Percentiles rank a stretch among this genome's conserved stretches.
phyloP scores from a whole-genome alignment of 2,888 invertebrate genomes.

The Aromia moschata region DNA sequence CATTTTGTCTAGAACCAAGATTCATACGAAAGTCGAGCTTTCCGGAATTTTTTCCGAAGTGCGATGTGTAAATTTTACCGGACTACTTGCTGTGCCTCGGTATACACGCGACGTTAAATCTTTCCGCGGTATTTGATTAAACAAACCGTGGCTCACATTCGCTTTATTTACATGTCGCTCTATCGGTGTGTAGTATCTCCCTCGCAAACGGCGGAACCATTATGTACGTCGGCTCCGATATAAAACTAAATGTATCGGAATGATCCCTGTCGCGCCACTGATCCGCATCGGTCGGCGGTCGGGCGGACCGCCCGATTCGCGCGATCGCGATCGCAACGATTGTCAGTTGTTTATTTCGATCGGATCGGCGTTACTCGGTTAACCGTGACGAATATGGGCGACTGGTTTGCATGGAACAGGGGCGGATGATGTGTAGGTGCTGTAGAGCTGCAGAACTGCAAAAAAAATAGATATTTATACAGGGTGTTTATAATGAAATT shows the following conservation, averaged over 20 bases:
- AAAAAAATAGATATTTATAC: no score
- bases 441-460: no score
- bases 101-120: no score
- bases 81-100: no score
- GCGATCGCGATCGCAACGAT: constrained; percentile 2
- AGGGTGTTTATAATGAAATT: no score
- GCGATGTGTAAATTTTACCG: no score
- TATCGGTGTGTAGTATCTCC: neutral
- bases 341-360: constrained; percentile 15
- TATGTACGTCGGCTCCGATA: neutral
- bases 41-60: no score
- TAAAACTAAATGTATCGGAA: constrained; percentile 21
- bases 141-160: no score
- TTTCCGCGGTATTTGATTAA: no score
- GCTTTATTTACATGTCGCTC: neutral
- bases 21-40: no score
- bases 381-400: constrained; percentile 1
- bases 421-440: no score
- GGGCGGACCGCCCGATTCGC: constrained; percentile 4
- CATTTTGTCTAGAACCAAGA: no score
- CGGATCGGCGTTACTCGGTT: constrained; percentile 2
- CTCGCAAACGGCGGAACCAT: neutral
- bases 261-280: constrained; percentile 3
- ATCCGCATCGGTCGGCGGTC: constrained; percentile 4
- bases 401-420: neutral